Evolutionary conservation across 1,140 invertebrate species (phyloP).

Genomic region (Leptinotarsa defecta): DNA sequence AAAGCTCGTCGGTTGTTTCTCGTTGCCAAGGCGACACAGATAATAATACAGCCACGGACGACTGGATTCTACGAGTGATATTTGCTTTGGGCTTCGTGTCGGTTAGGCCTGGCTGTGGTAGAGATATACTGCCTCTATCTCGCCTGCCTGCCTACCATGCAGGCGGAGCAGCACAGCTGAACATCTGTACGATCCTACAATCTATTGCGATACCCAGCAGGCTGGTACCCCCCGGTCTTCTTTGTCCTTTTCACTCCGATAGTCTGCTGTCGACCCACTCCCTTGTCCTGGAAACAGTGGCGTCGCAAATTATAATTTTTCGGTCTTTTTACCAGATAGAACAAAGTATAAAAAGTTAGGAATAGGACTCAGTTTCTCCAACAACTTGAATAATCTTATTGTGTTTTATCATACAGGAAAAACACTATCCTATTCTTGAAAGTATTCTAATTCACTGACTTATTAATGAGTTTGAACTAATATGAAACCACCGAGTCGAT

Average conservation of each 20-base stretch:
- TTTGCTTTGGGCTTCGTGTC: conserved; percentile 18
- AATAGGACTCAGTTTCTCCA: no score
- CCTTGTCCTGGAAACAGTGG: conserved; percentile 6
- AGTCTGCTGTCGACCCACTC: conserved; percentile 28
- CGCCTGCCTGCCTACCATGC: not conserved
- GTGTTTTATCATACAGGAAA: no score
- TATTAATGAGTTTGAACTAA: no score
- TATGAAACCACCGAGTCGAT: no score
- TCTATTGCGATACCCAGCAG: conserved; percentile 28
- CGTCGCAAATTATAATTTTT: not conserved
- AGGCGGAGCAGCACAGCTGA: conserved; percentile 17
- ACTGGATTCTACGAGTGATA: conserved; percentile 14
- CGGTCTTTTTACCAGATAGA: no score
- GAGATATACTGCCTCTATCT: conserved; percentile 21
- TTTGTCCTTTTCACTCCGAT: conserved; percentile 20
- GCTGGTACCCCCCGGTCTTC: conserved; percentile 21
- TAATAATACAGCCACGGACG: conserved; percentile 16
- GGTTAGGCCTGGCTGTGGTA: conserved; percentile 14
- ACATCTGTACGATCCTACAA: conserved; percentile 25
- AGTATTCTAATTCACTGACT: no score
- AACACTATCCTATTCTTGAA: no score
- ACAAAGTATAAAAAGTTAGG: no score
- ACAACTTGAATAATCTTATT: no score
- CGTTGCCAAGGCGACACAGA: conserved; percentile 18
- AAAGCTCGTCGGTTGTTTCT: not conserved